Evolutionary conservation across 2,888 invertebrate genomes (phyloP).

Genomic region (Slavum lentiscoides): DNA sequence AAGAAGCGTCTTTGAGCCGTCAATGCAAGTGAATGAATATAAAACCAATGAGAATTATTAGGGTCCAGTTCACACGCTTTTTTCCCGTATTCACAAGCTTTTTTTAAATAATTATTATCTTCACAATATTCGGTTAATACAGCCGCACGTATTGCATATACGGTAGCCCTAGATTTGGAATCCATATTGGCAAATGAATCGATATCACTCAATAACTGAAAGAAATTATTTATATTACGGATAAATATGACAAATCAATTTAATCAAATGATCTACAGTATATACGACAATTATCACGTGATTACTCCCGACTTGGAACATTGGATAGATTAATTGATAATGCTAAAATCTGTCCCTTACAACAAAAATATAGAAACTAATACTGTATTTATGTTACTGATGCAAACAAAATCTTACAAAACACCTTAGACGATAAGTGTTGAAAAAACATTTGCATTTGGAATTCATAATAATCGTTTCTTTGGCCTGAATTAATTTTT

Average conservation of each 20-base stretch:
- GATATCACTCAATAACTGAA: constrained; percentile 27
- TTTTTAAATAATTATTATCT: background rate
- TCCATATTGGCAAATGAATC: background rate
- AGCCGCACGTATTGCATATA: constrained; percentile 29
- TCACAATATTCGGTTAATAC: constrained; percentile 28
- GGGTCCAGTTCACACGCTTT: constrained; percentile 47
- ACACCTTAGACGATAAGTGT: too few relatives aligned
- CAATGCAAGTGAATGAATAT: constrained; percentile 33
- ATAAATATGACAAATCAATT: too few relatives aligned
- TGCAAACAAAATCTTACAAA: too few relatives aligned
- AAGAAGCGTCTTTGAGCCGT: constrained; percentile 22
- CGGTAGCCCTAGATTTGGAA: constrained; percentile 30
- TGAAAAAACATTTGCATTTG: too few relatives aligned
- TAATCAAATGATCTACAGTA: background rate
- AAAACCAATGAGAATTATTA: constrained; percentile 40
- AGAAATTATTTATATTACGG: background rate
- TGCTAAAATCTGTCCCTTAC: too few relatives aligned
- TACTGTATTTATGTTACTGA: too few relatives aligned
- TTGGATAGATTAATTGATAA: too few relatives aligned
- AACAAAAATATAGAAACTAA: too few relatives aligned
- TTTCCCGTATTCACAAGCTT: constrained; percentile 24
- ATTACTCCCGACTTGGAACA: background rate
- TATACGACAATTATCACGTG: background rate
- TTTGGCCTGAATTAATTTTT: too few relatives aligned
- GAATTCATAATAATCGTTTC: too few relatives aligned